phyloP scores from a whole-genome alignment of 2,797 vertebrate species.

The Phrynocephalus forsythii region DNA sequence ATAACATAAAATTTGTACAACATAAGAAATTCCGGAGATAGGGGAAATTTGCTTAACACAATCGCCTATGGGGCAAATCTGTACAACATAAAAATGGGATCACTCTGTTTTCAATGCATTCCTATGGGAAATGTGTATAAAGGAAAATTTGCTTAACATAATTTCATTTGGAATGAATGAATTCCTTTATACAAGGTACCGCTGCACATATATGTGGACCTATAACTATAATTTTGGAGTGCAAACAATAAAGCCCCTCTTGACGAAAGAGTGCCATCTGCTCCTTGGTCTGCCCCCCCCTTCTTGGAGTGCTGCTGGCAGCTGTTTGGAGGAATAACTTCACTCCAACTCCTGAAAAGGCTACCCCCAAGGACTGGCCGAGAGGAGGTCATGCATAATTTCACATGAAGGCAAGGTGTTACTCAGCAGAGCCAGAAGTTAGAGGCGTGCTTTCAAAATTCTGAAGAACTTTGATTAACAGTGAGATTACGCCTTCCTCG shows the following conservation, averaged over 20 bases:
- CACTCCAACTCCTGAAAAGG: conserved; percentile 59
- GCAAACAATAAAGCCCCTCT: neutral
- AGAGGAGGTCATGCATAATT: conserved; percentile 74
- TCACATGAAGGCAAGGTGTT: conserved; percentile 77
- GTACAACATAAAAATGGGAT: too few species aligned
- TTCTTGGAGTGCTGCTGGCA: conserved; percentile 58
- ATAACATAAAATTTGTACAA: too few species aligned
- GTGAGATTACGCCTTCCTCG: conserved; percentile 52
- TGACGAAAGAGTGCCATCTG: conserved; percentile 50
- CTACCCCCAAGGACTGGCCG: conserved; percentile 60
- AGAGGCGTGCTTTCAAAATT: conserved; percentile 73
- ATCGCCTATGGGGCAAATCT: too few species aligned
- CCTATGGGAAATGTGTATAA: too few species aligned
- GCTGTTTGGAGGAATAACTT: conserved; percentile 72
- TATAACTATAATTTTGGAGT: conserved; percentile 23
- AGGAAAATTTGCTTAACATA: too few species aligned
- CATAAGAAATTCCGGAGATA: too few species aligned
- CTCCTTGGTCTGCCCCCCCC: conserved; percentile 54
- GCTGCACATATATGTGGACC: neutral
- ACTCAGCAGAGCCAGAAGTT: conserved; percentile 74
- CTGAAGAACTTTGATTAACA: conserved; percentile 73
- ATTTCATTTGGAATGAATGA: too few species aligned
- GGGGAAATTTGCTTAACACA: too few species aligned
- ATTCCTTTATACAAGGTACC: too few species aligned
- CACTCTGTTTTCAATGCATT: too few species aligned